These are phyloP conservation scores for Orthosia gracilis DNA, from an alignment of 2,888 invertebrate genomes.

Conservation along the genomic window DNA sequence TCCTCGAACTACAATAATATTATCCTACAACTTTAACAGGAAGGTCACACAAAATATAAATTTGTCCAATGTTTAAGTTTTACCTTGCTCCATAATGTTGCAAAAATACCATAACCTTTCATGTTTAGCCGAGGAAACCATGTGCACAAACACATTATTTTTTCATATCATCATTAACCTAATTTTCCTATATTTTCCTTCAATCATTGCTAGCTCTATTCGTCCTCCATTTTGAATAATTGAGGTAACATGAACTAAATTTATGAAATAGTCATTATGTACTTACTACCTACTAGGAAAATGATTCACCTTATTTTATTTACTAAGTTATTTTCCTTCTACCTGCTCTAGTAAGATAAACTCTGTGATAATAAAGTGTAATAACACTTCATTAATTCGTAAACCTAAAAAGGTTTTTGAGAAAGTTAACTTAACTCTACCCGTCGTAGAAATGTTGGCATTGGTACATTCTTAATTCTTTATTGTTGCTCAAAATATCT, in stretches of 20 bases:
- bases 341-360: background rate
- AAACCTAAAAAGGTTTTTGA: too few relatives aligned
- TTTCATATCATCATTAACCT: conserved; percentile 13
- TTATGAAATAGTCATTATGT: background rate
- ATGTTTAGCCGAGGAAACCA: background rate
- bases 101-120: background rate
- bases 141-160: background rate
- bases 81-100: conserved; percentile 16
- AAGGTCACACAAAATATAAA: background rate
- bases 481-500: too few relatives aligned
- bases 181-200: background rate
- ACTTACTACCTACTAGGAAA: background rate
- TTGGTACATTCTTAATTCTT: too few relatives aligned
- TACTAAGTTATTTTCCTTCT: background rate
- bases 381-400: background rate
- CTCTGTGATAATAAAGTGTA: too few relatives aligned
- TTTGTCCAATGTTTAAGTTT: background rate
- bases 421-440: too few relatives aligned
- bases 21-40: background rate
- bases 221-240: conserved; percentile 3
- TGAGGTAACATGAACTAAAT: background rate
- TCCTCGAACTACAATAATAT: too few relatives aligned
- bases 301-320: background rate
- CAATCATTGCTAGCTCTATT: background rate
- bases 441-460: too few relatives aligned